Percentiles rank a stretch among this genome's conserved stretches.
Conservation (phyloP, 2,888 invertebrate species). For the Scrobipalpa costella region DNA sequence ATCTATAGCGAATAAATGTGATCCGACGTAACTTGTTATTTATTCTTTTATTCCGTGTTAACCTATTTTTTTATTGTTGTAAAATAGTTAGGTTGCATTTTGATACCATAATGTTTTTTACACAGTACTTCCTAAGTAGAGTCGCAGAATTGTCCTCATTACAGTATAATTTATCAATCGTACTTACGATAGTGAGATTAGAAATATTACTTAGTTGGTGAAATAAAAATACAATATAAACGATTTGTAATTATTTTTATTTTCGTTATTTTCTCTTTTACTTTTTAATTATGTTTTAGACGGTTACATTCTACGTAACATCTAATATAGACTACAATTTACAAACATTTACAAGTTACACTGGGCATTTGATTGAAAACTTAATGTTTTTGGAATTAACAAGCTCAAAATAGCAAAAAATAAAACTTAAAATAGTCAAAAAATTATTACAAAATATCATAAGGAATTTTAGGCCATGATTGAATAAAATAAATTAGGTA, state of each 20-base stretch:
- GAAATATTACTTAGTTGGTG: slow-evolving; percentile 10
- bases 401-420: neutral
- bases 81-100: neutral
- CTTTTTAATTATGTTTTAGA: slow-evolving; percentile 64
- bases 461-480: neutral
- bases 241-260: slow-evolving; percentile 71
- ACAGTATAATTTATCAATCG: neutral
- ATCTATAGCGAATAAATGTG: slow-evolving; percentile 64
- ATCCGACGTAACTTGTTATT: slow-evolving; percentile 24
- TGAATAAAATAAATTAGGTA: neutral
- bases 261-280: slow-evolving; percentile 61
- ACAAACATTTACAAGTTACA: slow-evolving; percentile 74
- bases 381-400: neutral
- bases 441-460: neutral
- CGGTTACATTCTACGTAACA: slow-evolving; percentile 76
- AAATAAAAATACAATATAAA: slow-evolving; percentile 45
- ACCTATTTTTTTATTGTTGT: neutral
- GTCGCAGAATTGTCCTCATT: neutral
- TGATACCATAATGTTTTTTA: neutral
- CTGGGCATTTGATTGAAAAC: slow-evolving; percentile 49
- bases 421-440: neutral
- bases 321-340: slow-evolving; percentile 77
- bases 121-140: neutral
- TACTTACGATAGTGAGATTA: neutral
- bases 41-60: slow-evolving; percentile 15